phyloP scores from a whole-genome alignment of 2,113 vertebrate genomes.

The Cryptomyrus ogoouensis region DNA sequence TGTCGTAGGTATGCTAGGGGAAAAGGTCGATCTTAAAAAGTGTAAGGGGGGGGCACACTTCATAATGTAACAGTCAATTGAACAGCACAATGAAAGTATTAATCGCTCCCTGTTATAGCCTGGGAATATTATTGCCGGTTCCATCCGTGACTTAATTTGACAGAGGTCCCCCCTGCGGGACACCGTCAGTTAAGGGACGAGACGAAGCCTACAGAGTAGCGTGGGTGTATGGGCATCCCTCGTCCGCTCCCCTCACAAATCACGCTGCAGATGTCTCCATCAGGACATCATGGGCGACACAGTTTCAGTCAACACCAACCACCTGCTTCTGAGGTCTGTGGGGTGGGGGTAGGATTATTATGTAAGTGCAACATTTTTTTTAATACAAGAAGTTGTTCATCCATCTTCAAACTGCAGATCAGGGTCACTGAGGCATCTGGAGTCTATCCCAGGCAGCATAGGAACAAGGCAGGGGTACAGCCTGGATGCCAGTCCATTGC shows the following conservation, averaged over 20 bases:
- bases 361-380: neutral
- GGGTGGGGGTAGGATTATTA: neutral
- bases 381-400: neutral
- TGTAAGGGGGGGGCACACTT: neutral
- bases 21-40: neutral
- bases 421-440: neutral
- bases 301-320: slow-evolving; percentile 30
- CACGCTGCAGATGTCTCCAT: neutral
- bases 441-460: neutral
- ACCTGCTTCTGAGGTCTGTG: slow-evolving; percentile 23
- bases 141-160: neutral
- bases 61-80: neutral
- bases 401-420: neutral
- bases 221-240: neutral
- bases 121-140: neutral
- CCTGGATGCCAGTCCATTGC: neutral
- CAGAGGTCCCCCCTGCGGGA: neutral
- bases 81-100: slow-evolving; percentile 1
- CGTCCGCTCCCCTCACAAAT: neutral
- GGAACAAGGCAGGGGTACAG: neutral
- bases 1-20: neutral
- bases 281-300: neutral
- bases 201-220: neutral
- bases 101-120: neutral
- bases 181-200: neutral